Conservation (phyloP, 1,140 invertebrate species). For the Phenacoccus solenopsis region DNA sequence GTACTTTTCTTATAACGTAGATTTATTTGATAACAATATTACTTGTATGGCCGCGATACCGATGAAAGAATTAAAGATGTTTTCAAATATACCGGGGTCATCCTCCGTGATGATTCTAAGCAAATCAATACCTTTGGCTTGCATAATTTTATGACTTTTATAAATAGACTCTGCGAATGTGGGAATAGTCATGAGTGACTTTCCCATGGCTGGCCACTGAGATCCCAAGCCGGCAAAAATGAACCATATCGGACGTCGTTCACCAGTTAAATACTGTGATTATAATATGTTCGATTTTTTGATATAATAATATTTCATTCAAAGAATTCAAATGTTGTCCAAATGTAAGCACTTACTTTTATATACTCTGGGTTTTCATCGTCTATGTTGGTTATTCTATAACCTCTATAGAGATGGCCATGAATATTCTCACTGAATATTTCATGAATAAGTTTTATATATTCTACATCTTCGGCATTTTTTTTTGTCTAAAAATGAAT, state of each 20-base stretch:
- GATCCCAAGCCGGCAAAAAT: slow-evolving; percentile 55
- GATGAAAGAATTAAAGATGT: slow-evolving; percentile 52
- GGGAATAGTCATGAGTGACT: slow-evolving; percentile 46
- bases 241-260: slow-evolving; percentile 26
- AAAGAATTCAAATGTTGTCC: not conserved
- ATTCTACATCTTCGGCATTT: not conserved
- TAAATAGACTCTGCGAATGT: slow-evolving; percentile 50
- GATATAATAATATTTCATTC: too few species aligned
- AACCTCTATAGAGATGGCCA: slow-evolving; percentile 42
- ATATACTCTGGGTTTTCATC: not conserved
- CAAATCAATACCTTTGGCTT: slow-evolving; percentile 45
- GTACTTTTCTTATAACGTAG: slow-evolving; percentile 38
- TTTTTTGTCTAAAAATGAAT: not conserved
- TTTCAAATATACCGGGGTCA: slow-evolving; percentile 42
- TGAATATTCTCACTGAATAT: not conserved
- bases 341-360: not conserved
- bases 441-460: slow-evolving; percentile 33
- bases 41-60: slow-evolving; percentile 70
- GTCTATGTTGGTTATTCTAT: slow-evolving; percentile 43
- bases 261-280: slow-evolving; percentile 17
- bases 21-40: slow-evolving; percentile 47
- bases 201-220: slow-evolving; percentile 52
- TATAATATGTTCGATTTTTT: slow-evolving; percentile 26
- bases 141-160: slow-evolving; percentile 41
- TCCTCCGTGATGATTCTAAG: slow-evolving; percentile 44